Conservation (phyloP, 2,113 vertebrate genomes). For the Ceyx margarethae region DNA sequence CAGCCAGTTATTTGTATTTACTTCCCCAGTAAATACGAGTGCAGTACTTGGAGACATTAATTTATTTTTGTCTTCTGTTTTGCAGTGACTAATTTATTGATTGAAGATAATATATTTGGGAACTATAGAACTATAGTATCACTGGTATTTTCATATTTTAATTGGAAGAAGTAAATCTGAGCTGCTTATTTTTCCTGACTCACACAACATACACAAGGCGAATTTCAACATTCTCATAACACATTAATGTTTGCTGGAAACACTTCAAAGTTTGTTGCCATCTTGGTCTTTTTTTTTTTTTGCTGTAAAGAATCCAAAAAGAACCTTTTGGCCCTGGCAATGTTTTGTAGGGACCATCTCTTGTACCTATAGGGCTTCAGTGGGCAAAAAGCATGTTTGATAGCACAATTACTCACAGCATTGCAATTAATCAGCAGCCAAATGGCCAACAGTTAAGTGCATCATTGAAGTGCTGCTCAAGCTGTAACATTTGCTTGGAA, state of each 20-base stretch:
- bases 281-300: conserved; percentile 41
- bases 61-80: conserved; percentile 59
- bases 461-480: conserved; percentile 61
- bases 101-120: background rate
- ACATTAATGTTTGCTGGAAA: conserved; percentile 47
- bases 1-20: conserved; percentile 45
- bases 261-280: conserved; percentile 52
- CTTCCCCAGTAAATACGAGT: conserved; percentile 21
- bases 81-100: conserved; percentile 14
- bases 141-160: conserved; percentile 22
- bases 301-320: conserved; percentile 53
- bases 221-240: conserved; percentile 49
- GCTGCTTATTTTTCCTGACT: conserved; percentile 37
- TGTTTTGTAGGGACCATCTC: conserved; percentile 30
- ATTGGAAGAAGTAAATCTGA: conserved; percentile 27
- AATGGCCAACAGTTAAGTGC: conserved; percentile 48
- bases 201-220: background rate
- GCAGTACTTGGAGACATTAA: conserved; percentile 36
- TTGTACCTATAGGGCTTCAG: conserved; percentile 28
- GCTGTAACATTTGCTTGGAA: conserved; percentile 55
- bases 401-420: conserved; percentile 62
- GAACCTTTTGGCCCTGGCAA: conserved; percentile 37
- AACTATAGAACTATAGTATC: background rate
- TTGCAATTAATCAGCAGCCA: conserved; percentile 57
- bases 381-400: conserved; percentile 53